Evolutionary conservation across 2,797 vertebrate species (phyloP), one percentile per base, ranked within the genome.

Genomic region (Hybognathus amarus): DNA sequence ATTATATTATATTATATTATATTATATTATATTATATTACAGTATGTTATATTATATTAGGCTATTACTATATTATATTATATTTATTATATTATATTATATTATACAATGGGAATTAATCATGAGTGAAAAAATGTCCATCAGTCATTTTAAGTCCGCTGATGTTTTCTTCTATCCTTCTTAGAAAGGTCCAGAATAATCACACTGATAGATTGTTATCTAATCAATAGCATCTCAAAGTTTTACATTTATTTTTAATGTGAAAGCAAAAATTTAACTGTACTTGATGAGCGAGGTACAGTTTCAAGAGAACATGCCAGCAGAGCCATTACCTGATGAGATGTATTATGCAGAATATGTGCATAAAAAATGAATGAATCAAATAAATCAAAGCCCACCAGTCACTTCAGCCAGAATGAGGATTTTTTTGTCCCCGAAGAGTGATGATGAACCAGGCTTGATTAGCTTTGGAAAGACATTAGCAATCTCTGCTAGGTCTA

Each of bases 191-290:
- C 61, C 27, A 17, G 61, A 79, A 52, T 91, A 88, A 91, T 91
- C 85, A 63, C 80, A 86, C 70, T 86, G 85, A 87, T 87, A 83
- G 87, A 90, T 87, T 87, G 86, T 86, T 90, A 87, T 50, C 78
- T 82, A 84, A 85, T 84, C 84, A 79, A 81, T 42, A n/a, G 83
- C 42, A 67, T 85, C 74, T 38, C 10, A 38, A 59, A 71, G 68
- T 85, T n/a, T 42, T 80, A 68, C 64, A 64, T 52, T 71, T 74
- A 84, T 73, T 84, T 38, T 78, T 54, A 63, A 30, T 38, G 67
- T 40, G 54, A 54, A 86, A 87, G 82, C 80, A 88, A 79, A 86
- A 83, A 75, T 54, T 67, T 5, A 67, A 87, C n/a, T 33, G 84
- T 52, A 52, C 36, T 27, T 56, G 54, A 71, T 87, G 71, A 87